These are phyloP conservation scores for Eueremaeus valkanovi DNA, from an alignment of 2,888 invertebrate species.

Conservation along the genomic window DNA sequence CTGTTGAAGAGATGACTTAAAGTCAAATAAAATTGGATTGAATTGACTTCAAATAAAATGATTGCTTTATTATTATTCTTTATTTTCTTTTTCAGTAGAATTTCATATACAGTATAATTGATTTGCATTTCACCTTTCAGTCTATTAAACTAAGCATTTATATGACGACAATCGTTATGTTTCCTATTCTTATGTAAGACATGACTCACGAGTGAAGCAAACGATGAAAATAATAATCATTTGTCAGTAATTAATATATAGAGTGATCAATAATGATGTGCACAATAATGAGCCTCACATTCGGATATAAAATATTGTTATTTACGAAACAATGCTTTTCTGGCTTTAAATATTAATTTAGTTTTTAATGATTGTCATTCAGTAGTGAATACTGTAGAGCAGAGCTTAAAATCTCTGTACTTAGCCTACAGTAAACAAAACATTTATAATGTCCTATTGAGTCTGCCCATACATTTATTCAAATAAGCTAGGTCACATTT, in stretches of 20 bases:
- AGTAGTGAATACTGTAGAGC: too few relatives aligned
- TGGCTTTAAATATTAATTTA: not conserved
- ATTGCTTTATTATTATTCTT: not conserved
- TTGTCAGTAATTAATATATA: not conserved
- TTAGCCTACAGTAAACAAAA: too few relatives aligned
- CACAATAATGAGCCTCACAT: not conserved
- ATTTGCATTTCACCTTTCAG: not conserved
- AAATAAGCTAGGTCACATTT: too few relatives aligned
- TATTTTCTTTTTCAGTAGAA: not conserved
- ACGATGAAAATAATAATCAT: constrained; percentile 7
- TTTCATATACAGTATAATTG: not conserved
- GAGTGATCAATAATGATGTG: constrained; percentile 3
- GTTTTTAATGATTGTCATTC: not conserved
- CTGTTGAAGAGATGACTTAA: not conserved
- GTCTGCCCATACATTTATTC: too few relatives aligned
- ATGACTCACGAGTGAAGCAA: not conserved
- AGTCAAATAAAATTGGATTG: not conserved
- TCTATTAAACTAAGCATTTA: not conserved
- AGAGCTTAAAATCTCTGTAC: too few relatives aligned
- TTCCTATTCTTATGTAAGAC: not conserved
- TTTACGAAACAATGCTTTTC: not conserved
- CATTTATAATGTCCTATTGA: too few relatives aligned
- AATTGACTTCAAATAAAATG: not conserved
- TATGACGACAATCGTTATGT: not conserved
- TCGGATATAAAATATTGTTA: not conserved